Base-by-base conservation (phyloP, 2,888 invertebrate genomes). In the Phortica okadai region DNA sequence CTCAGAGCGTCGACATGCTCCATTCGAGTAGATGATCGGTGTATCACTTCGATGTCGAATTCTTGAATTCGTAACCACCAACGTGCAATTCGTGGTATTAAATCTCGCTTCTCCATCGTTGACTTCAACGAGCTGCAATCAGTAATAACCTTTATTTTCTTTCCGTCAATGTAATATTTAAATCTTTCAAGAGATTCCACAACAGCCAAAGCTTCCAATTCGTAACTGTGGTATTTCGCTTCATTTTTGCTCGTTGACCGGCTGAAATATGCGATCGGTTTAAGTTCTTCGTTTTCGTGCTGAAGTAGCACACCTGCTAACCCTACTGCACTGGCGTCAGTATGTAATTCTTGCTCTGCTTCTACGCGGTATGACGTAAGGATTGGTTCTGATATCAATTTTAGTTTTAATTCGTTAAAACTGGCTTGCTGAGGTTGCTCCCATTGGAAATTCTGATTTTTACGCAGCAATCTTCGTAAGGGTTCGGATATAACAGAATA, bases 201-300 rank as follows among this genome's bases (percentile, higher is more conserved):
- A 10, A 74, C 74, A 2, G 79, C 78, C 42, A 78, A 67, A 0
- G 89, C 88, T 74, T 90, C 83, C 0, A 91, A 79, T 66, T 91
- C 89, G 74, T 90, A 90, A 67, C 84, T 87, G 64, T 89, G 85
- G 73, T 85, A 89, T 1, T 83, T 75, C 33, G 79, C 76, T 74
- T 78, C 78, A n/a, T 70, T 41, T 6, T 54, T 33, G 14, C 16
- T 75, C 2, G 77, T 77, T 3, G 76, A 74, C 54, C 76, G 45
- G 58, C 74, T 78, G 10, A 44, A 78, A 42, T 62, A 76, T 21
- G 76, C 74, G 14, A 74, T 76, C 16, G 77, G 74, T 67, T 77
- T 74, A 59, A 59, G 76, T 56, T 72, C 33, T 7, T 56, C 45
- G 6, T 45, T 64, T 7, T 66, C 64, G 41, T 21, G 25, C 14